Conservation (phyloP, 64 coral and sea anemone species). For the Montipora capricornis region DNA sequence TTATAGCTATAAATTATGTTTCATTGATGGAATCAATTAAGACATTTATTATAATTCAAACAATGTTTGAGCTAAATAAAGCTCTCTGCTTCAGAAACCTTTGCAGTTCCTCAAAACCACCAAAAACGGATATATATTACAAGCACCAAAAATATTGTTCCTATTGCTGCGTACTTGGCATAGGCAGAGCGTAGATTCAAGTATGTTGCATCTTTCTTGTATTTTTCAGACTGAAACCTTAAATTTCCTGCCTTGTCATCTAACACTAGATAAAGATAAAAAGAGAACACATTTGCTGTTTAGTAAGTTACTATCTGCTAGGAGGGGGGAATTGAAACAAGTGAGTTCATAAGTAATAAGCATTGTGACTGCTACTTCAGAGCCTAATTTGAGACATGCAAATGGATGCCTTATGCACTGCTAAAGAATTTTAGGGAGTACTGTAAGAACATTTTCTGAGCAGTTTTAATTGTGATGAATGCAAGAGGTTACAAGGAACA, state of each 20-base stretch:
- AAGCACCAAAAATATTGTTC: constrained; percentile 85
- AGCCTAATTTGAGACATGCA: no score
- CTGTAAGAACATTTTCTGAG: no score
- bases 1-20: no score
- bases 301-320: neutral
- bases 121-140: constrained; percentile 98
- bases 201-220: constrained; percentile 98
- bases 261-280: constrained; percentile 71
- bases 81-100: constrained; percentile 25
- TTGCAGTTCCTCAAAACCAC: constrained; percentile 84
- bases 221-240: constrained; percentile 95
- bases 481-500: no score
- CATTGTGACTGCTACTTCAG: no score
- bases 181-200: constrained; percentile 95
- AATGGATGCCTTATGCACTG: no score
- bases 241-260: constrained; percentile 99
- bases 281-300: constrained; percentile 4
- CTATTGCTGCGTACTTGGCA: constrained; percentile 98
- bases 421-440: no score
- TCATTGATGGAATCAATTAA: no score
- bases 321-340: no score
- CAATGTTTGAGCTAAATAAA: neutral
- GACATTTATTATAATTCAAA: neutral
- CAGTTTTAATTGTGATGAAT: no score
- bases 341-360: no score